phyloP scores from a whole-genome alignment of 2,888 invertebrate species.

The Cryptocephalus primarius region DNA sequence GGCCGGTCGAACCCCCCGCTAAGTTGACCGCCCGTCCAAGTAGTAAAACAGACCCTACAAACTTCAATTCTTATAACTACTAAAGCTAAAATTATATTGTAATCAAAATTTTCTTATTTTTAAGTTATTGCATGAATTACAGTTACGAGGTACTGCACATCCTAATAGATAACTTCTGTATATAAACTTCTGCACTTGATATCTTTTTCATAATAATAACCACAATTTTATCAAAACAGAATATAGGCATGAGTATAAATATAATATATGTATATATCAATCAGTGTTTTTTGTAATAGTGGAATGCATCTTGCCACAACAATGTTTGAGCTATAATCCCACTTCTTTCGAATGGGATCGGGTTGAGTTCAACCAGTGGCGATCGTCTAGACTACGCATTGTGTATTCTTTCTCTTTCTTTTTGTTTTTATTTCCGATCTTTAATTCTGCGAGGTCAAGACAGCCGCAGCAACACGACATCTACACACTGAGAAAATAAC shows the following conservation, averaged over 20 bases:
- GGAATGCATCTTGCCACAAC: constrained; percentile 42
- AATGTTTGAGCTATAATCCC: constrained; percentile 35
- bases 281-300: constrained; percentile 36
- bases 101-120: constrained; percentile 40
- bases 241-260: constrained; percentile 35
- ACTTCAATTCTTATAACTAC: constrained; percentile 37
- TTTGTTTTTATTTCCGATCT: no score
- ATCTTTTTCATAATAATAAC: constrained; percentile 33
- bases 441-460: constrained; percentile 13
- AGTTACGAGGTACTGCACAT: constrained; percentile 43
- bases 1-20: constrained; percentile 19
- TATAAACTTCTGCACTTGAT: constrained; percentile 39
- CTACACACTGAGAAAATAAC: constrained; percentile 39
- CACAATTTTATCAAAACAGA: constrained; percentile 35
- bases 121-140: constrained; percentile 45
- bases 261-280: constrained; percentile 33
- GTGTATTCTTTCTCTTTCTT: constrained; percentile 3
- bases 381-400: constrained; percentile 3
- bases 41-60: constrained; percentile 31
- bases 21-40: constrained; percentile 2
- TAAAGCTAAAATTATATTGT: constrained; percentile 40
- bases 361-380: not conserved
- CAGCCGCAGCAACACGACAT: constrained; percentile 36
- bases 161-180: constrained; percentile 43
- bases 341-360: not conserved